Evolutionary conservation across 2,888 invertebrate genomes (phyloP), one percentile per base, ranked within the genome.

Genomic region (Tetheella fluctuosa): DNA sequence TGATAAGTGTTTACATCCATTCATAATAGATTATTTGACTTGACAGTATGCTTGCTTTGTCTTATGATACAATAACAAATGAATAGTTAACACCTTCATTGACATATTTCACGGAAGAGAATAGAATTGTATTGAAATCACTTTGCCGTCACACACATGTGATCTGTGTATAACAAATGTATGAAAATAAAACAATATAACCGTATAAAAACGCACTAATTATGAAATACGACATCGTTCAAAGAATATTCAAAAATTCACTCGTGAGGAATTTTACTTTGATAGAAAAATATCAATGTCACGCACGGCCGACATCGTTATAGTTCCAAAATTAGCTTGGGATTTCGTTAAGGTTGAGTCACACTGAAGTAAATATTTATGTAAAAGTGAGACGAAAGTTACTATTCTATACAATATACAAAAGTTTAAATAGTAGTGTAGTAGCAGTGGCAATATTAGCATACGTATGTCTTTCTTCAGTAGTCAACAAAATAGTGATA

Each of bases 401-500:
- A 13, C 8, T 8, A 30, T 8, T 5, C 25, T 4, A 25, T 25
- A 25, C 25, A 25, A 25, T 6, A 25, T 25, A 25, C 3, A 25
- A 25, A 4, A 25, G 3, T 25, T 30, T 7, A 8, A 30, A 30
- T 30, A 30, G 10, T 30, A 10, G 30, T 30, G 7, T n/a, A n/a
- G n/a, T n/a, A n/a, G n/a, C n/a, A 25, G 25, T 25, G 25, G 4
- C 34, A 13, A 34, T 39, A 39, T 39, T 48, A 48, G 48, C n/a
- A 20, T 48, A 48, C 8, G 10, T 10, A 48, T 20, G 20, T 48
- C 48, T 20, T 20, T 48, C 10, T 20, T 20, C 20, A 20, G 10
- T 48, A 48, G 42, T 17, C 17, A 30, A 42, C 42, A n/a, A n/a
- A 39, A n/a, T 58, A 54, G n/a, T 39, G 39, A 37, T 15, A 37